Base-by-base conservation (phyloP, 2,113 vertebrate species). In the Crocuta crocuta region DNA sequence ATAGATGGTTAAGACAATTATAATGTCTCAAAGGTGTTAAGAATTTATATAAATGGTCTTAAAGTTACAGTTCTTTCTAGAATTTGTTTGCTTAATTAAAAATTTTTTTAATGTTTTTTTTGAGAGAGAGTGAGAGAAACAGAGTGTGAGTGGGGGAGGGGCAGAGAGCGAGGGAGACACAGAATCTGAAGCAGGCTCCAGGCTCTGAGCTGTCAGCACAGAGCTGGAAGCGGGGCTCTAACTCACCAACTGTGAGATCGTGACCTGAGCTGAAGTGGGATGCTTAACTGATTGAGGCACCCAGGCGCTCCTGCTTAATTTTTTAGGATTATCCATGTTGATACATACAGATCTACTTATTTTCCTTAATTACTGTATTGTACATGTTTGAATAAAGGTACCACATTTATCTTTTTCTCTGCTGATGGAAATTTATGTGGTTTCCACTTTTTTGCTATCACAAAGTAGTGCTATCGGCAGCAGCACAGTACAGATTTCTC, bases 1-100 rank as follows among this genome's bases (percentile, higher is more conserved):
- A 39, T 58, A 87, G 83, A 55, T 50, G 50, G 26, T 10, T 82
- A 19, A 63, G 68, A 83, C 91, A 97, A 66, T 48, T 7, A 10
- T n/a, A 92, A 55, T 82, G 31, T 63, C 85, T 89, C 45, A 85
- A 15, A 96, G 15, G 26, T 53, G 58, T 96, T 55, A 95, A 85
- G 61, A 85, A 68, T 82, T 90, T 91, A 55, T 85, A 11, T 85
- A 90, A 82, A 13, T 71, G 74, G 28, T 61, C 35, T 74, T 89
- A 74, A 78, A 71, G 65, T 61, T 89, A 45, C 23, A 74, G 31
- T 91, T 93, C 11, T 39, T 71, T n/a, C 10, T 96, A 8, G 50
- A 58, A 35, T 19, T 82, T 95, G 74, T 10, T 66, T 50, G 83
- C 50, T 79, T 78, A 53, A n/a, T 7, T 61, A 61, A 61, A 61